Percentiles rank a stretch among this genome's conserved stretches.
Evolutionary conservation across 2,113 vertebrate genomes (phyloP).

Genomic region (Aleadryas rufinucha): DNA sequence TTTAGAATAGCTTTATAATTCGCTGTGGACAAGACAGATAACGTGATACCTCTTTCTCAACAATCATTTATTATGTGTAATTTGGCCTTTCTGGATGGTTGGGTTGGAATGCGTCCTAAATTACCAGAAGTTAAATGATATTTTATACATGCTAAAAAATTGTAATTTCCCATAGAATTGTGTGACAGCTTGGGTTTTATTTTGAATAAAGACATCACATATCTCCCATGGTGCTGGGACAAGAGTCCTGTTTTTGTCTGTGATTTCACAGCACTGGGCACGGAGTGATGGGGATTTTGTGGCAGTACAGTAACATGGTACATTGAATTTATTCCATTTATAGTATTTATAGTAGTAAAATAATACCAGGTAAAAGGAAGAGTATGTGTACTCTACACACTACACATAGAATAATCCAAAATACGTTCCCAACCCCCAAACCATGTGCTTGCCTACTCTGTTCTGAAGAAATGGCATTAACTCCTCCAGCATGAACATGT

Average conservation of each 20-base stretch:
- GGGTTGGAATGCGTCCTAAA: background rate
- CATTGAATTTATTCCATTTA: background rate
- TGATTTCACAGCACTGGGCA: background rate
- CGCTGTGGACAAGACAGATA: conserved; percentile 4
- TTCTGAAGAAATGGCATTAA: background rate
- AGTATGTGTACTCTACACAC: too few species aligned
- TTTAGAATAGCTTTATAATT: conserved; percentile 17
- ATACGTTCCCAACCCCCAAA: background rate
- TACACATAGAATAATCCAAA: background rate
- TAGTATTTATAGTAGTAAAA: background rate
- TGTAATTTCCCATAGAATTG: background rate
- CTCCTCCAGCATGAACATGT: background rate
- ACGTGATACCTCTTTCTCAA: background rate
- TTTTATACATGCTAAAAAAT: background rate
- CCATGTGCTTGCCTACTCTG: fast-evolving
- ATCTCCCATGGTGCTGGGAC: background rate
- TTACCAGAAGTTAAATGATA: background rate
- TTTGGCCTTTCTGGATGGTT: background rate
- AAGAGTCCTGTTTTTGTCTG: background rate
- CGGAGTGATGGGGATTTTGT: background rate
- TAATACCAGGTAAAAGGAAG: background rate
- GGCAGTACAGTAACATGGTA: background rate
- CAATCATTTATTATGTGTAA: background rate
- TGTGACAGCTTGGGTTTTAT: background rate
- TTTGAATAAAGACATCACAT: background rate